Evolutionary conservation across 2,797 vertebrate species (phyloP).

Genomic region (Halcyon badia): DNA sequence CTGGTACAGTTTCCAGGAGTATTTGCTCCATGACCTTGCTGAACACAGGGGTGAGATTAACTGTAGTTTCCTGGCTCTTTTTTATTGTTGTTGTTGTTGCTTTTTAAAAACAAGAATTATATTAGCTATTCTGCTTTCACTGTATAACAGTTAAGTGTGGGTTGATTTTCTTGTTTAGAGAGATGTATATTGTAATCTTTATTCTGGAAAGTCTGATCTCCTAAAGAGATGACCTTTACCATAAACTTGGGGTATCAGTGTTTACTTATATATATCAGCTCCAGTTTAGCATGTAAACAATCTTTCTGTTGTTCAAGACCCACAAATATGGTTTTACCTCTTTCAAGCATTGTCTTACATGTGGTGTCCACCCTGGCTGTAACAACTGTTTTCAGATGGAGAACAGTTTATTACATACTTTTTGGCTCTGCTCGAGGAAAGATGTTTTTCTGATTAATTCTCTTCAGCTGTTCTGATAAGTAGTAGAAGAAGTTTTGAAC

Average conservation of each 20-base stretch:
- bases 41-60: background rate
- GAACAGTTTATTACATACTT: background rate
- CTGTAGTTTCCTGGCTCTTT: background rate
- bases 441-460: background rate
- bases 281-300: background rate
- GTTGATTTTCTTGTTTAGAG: background rate
- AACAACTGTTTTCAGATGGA: background rate
- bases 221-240: background rate
- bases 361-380: background rate
- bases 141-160: background rate
- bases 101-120: background rate
- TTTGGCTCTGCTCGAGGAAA: background rate
- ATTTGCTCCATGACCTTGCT: background rate
- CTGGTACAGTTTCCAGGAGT: background rate
- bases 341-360: background rate
- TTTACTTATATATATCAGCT: background rate
- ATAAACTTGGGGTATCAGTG: background rate
- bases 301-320: background rate
- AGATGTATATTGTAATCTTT: background rate
- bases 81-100: background rate
- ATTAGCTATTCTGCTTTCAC: background rate
- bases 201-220: background rate
- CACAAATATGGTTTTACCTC: background rate
- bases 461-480: background rate
- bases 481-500: background rate